Evolutionary conservation across 2,888 invertebrate species (phyloP), one percentile per base, ranked within the genome.

Genomic region (Dione vanillae): DNA sequence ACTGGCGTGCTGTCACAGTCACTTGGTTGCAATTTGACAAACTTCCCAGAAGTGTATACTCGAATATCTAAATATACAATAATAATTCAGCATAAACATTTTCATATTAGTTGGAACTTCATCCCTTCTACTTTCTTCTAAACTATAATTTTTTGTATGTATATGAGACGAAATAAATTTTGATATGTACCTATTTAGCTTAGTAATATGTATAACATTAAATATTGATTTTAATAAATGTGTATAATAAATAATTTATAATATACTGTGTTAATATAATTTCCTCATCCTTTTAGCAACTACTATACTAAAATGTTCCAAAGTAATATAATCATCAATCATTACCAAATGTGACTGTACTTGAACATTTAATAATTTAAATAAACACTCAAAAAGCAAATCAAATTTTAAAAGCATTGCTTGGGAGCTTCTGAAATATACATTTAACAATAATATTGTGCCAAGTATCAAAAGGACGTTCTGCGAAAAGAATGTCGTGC

Each of bases 31-130:
- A 7, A 43, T 0, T 10, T 59, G 2, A 76, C 78, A 0, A 74
- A 82, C 0, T 78, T 64, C 47, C 89, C 88, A 14, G 88, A 89
- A 72, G 69, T 88, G 1, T 88, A 87, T 74, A 83, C 85, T 2
- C 79, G 85, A 40, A 81, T 88, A 0, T 80, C 83, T 1, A 83
- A 85, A 77, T 87, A 87, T 67, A 82, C 84, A 0, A 72, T 75
- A 0, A 88, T 86, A 87, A 83, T 88, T 14, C 75, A 76, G 66
- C 41, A 67, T 85, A 19, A 80, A 81, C 35, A 65, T 83, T 3
- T 78, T 80, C 7, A 64, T 81, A 6, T 72, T 84, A 11, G 69
- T 84, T 2, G 66, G 78, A 2, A 20, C 86, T 19, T 72, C 82
- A 8, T 77, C 79, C 72, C 54, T 82, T 27, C 65, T 78, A 12